These are phyloP conservation scores for Calidris pugnax DNA, from an alignment of 2,113 vertebrate species.

Conservation along the genomic window DNA sequence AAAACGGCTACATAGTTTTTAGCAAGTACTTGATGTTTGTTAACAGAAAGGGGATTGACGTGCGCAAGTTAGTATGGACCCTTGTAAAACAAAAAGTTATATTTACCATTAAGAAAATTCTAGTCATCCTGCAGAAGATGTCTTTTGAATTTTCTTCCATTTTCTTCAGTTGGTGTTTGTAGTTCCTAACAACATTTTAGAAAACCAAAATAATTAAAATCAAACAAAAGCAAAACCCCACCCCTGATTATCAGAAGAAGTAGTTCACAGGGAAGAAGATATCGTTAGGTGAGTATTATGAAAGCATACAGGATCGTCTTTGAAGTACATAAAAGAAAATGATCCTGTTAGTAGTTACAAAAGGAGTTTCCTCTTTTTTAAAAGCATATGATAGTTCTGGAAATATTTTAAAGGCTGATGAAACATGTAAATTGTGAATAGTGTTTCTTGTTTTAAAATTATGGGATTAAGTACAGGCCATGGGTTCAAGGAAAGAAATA, in stretches of 20 bases:
- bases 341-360: neutral
- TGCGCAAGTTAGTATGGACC: neutral
- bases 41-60: neutral
- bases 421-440: neutral
- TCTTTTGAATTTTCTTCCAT: neutral
- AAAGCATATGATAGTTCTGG: neutral
- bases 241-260: neutral
- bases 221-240: neutral
- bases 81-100: neutral
- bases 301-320: neutral
- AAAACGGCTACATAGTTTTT: neutral
- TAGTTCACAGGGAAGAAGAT: neutral
- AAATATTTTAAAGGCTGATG: neutral
- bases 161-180: neutral
- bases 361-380: neutral
- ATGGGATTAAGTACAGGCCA: neutral
- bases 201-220: neutral
- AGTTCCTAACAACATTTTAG: neutral
- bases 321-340: neutral
- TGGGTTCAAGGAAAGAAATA: neutral
- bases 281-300: neutral
- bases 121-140: neutral
- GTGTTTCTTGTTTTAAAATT: neutral
- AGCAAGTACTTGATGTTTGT: neutral
- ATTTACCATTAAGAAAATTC: neutral